These are phyloP conservation scores for Creontiades dilutus DNA, from an alignment of 2,888 invertebrate species.

Conservation along the genomic window DNA sequence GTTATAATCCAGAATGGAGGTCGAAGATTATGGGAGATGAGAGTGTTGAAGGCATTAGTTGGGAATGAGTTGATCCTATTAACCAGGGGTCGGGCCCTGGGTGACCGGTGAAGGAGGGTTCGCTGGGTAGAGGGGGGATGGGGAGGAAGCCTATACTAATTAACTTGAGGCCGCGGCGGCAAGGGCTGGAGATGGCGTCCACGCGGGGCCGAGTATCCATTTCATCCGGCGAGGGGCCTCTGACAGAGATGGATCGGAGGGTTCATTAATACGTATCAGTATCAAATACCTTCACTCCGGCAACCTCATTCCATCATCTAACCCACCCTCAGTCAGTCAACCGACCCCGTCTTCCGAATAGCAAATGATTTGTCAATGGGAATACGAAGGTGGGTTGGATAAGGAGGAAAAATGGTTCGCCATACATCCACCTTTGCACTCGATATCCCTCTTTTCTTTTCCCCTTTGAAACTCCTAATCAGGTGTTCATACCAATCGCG, in stretches of 20 bases:
- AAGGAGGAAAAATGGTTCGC: neutral
- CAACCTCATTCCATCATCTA: conserved; percentile 48
- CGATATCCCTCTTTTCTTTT: too few species aligned
- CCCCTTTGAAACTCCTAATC: too few species aligned
- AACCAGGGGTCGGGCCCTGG: neutral
- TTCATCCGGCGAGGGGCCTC: conserved; percentile 31
- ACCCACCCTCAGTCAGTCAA: conserved; percentile 35
- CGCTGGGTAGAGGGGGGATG: neutral
- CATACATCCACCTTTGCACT: neutral
- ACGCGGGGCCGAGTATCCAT: conserved; percentile 43
- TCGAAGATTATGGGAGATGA: neutral
- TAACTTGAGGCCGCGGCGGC: neutral
- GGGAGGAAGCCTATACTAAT: neutral
- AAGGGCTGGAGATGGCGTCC: conserved; percentile 9
- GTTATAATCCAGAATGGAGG: neutral
- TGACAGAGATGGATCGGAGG: conserved; percentile 57
- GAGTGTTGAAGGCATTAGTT: conserved; percentile 34
- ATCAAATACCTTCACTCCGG: conserved; percentile 35
- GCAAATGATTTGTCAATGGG: conserved; percentile 16
- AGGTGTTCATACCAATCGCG: too few species aligned
- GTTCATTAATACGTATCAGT: conserved; percentile 60
- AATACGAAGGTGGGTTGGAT: too few species aligned
- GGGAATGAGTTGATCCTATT: conserved; percentile 27
- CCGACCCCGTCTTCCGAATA: conserved; percentile 10
- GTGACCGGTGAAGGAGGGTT: neutral